Conservation (phyloP, 2,888 invertebrate genomes). For the Pteria penguin region DNA sequence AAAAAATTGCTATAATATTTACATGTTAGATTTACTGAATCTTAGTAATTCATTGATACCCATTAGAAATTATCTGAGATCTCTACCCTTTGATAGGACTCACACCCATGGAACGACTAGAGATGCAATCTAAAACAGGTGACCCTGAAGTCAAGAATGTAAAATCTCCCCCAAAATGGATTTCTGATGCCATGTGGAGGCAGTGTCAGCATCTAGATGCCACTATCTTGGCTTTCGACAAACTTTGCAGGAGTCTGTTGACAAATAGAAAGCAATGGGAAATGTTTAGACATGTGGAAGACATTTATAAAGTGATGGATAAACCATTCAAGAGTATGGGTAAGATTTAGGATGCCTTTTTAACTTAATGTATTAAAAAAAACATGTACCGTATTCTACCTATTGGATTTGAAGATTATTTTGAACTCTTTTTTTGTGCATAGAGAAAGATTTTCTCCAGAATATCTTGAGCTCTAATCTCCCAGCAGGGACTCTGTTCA, state of each 20-base stretch:
- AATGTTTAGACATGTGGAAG: slow-evolving; percentile 59
- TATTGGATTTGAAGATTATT: too few species aligned
- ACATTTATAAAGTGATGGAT: slow-evolving; percentile 69
- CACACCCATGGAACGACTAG: slow-evolving; percentile 72
- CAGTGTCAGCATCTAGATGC: slow-evolving; percentile 77
- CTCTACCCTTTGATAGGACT: slow-evolving; percentile 59
- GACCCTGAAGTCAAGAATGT: slow-evolving; percentile 55
- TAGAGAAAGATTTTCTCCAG: too few species aligned
- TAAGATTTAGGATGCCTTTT: too few species aligned
- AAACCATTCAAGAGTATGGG: slow-evolving; percentile 41
- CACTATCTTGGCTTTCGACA: slow-evolving; percentile 62
- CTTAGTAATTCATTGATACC: too few species aligned
- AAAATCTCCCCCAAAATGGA: slow-evolving; percentile 67
- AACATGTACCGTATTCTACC: too few species aligned
- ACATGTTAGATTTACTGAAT: not conserved
- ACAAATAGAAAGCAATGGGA: slow-evolving; percentile 73
- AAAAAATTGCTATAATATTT: not conserved
- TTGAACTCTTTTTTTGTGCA: too few species aligned
- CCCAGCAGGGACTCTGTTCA: too few species aligned
- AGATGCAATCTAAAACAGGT: slow-evolving; percentile 61
- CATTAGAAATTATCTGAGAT: too few species aligned
- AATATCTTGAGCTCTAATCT: too few species aligned
- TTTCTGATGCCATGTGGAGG: slow-evolving; percentile 70
- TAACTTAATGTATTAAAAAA: too few species aligned
- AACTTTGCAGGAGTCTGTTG: slow-evolving; percentile 72